Evolutionary conservation across 1,140 invertebrate species (phyloP).

Genomic region (Daktulosphaira vitifoliae): DNA sequence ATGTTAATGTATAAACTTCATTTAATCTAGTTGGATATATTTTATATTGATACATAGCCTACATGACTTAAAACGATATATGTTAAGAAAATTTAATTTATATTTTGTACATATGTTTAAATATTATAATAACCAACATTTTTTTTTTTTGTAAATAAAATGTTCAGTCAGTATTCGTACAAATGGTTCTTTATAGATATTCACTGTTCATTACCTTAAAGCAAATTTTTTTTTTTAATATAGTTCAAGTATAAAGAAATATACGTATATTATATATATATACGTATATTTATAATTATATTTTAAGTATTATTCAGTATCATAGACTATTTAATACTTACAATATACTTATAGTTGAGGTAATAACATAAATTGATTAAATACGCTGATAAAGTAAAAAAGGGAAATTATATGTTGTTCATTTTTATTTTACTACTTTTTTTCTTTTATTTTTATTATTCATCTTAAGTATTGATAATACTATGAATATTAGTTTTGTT

Average conservation of each 20-base stretch:
- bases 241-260: neutral
- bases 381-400: slow-evolving; percentile 18
- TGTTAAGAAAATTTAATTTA: slow-evolving; percentile 28
- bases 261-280: neutral
- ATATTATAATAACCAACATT: slow-evolving; percentile 11
- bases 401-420: slow-evolving; percentile 21
- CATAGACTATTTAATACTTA: too few species aligned
- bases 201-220: slow-evolving; percentile 13
- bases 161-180: slow-evolving; percentile 32
- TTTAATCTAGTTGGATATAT: too few species aligned
- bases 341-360: slow-evolving; percentile 20
- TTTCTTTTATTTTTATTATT: too few species aligned
- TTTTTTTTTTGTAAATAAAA: too few species aligned
- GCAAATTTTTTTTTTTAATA: slow-evolving; percentile 11
- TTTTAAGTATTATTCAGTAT: too few species aligned
- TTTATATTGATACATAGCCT: too few species aligned
- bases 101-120: slow-evolving; percentile 26
- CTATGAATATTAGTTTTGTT: slow-evolving; percentile 30
- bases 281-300: too few species aligned
- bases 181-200: slow-evolving; percentile 20
- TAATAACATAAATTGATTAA: slow-evolving; percentile 26
- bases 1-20: neutral
- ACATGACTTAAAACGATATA: slow-evolving; percentile 30
- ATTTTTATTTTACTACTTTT: neutral
- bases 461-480: slow-evolving; percentile 26